These are phyloP conservation scores for Gallinago solitaria DNA, from an alignment of 2,797 vertebrate genomes.

Conservation along the genomic window DNA sequence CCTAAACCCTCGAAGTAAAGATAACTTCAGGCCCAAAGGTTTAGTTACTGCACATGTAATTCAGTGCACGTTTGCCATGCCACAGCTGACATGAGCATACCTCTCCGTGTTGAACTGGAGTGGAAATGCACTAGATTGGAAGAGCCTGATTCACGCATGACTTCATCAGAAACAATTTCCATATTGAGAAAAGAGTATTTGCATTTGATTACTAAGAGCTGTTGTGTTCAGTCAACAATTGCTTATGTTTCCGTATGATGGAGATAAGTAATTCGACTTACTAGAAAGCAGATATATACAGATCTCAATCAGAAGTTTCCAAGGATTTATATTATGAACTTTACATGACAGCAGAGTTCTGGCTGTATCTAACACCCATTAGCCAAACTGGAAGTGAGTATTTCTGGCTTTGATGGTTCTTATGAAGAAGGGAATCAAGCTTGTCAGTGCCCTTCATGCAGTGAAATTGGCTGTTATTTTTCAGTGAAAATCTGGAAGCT, in stretches of 20 bases:
- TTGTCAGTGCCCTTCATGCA: not conserved
- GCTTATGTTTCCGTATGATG: conserved; percentile 54
- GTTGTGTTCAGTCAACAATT: conserved; percentile 55
- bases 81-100: not conserved
- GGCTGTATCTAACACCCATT: not conserved
- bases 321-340: conserved; percentile 22
- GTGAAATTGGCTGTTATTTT: not conserved
- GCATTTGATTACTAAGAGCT: conserved; percentile 9
- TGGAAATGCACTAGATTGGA: not conserved
- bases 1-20: not conserved
- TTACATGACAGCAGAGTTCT: conserved; percentile 39
- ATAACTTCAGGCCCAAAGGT: not conserved
- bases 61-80: not conserved
- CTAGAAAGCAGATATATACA: not conserved
- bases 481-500: not conserved
- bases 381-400: not conserved
- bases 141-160: not conserved
- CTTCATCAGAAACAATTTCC: conserved; percentile 45
- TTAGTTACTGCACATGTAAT: not conserved
- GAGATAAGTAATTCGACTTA: conserved; percentile 49
- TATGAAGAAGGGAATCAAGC: not conserved
- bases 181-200: conserved; percentile 19
- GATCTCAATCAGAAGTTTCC: not conserved
- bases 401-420: conserved; percentile 1
- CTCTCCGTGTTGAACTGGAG: not conserved